These are phyloP conservation scores for Drosophila hamatofila DNA, from an alignment of 2,888 invertebrate species.

Conservation along the genomic window DNA sequence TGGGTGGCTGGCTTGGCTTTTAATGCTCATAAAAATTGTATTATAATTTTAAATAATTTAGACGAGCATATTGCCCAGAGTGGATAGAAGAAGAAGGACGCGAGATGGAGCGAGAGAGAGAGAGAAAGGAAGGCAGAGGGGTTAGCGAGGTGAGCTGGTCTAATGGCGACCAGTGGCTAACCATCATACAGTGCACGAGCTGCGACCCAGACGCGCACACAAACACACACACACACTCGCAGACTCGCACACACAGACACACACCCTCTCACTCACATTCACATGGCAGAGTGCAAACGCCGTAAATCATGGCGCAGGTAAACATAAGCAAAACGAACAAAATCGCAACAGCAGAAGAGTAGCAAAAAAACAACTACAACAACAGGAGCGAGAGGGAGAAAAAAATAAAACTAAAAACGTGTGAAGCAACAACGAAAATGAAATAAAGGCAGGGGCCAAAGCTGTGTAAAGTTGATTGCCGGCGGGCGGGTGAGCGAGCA, in stretches of 20 bases:
- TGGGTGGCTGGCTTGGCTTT: conserved; percentile 39
- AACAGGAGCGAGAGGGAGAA: neutral
- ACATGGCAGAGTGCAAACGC: conserved; percentile 62
- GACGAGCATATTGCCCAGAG: conserved; percentile 34
- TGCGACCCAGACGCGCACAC: conserved; percentile 21
- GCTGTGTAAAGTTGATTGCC: conserved; percentile 2
- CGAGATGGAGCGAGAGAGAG: neutral
- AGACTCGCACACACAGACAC: conserved; percentile 20
- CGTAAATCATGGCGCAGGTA: conserved; percentile 74
- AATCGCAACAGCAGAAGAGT: conserved; percentile 15
- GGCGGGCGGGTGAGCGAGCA: neutral
- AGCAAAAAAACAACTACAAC: conserved; percentile 4
- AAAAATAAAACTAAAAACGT: conserved; percentile 12
- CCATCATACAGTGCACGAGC: conserved; percentile 34
- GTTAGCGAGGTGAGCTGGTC: neutral
- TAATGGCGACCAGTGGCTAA: conserved; percentile 30
- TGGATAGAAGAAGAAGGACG: conserved; percentile 3
- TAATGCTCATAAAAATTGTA: conserved; percentile 77
- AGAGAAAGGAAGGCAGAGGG: too few species aligned
- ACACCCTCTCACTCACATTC: conserved; percentile 25
- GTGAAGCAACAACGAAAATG: conserved; percentile 42
- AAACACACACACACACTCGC: conserved; percentile 32
- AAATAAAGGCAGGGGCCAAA: conserved; percentile 40
- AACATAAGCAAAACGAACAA: conserved; percentile 58
- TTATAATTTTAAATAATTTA: conserved; percentile 78